Conservation (phyloP, 64 coral and sea anemone genomes). For the Stichodactyla mertensii region DNA sequence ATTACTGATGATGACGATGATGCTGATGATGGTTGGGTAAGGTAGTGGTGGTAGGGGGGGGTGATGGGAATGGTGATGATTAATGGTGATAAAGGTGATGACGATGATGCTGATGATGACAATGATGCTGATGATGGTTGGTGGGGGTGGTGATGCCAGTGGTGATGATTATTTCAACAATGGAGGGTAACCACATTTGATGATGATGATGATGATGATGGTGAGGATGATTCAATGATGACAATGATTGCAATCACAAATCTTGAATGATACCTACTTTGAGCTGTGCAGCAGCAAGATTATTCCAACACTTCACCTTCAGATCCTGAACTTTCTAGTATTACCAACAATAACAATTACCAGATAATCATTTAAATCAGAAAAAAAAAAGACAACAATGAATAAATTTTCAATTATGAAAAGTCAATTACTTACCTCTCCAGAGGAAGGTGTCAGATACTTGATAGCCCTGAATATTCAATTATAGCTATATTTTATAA, state of each 20-base stretch:
- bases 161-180: not conserved
- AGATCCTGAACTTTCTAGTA: slow-evolving; percentile 60
- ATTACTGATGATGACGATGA: not conserved
- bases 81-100: too few species aligned
- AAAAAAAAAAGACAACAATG: not conserved
- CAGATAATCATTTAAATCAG: too few species aligned
- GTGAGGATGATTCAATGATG: not conserved
- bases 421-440: slow-evolving; percentile 27
- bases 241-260: not conserved
- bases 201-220: not conserved
- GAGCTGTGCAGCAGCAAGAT: slow-evolving; percentile 78
- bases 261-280: slow-evolving; percentile 35
- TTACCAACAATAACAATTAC: not conserved
- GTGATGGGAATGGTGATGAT: not conserved
- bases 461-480: slow-evolving; percentile 54
- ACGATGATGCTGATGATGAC: too few species aligned
- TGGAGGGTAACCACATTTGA: too few species aligned
- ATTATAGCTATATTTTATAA: too few species aligned
- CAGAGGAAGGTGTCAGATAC: slow-evolving; percentile 65
- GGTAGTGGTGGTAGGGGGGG: not conserved
- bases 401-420: not conserved
- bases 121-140: too few species aligned
- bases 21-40: not conserved
- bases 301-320: slow-evolving; percentile 80
- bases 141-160: not conserved